Conservation (phyloP, 2,797 vertebrate genomes). For the Perodicticus potto region DNA sequence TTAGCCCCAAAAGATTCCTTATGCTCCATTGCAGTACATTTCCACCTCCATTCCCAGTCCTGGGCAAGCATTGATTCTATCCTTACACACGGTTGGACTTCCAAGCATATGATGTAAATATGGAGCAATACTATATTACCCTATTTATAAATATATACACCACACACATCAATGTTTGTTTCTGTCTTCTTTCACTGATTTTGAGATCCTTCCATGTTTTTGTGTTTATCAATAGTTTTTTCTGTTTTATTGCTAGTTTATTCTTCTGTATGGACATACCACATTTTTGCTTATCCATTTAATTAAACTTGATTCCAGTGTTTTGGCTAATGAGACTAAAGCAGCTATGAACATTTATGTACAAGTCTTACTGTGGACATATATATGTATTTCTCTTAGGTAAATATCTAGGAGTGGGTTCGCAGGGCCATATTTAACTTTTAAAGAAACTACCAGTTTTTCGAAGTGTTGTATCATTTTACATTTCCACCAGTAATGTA, state of each 20-base stretch:
- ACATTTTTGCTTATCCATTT: neutral
- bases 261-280: neutral
- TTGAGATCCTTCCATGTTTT: neutral
- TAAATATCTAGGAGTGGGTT: neutral
- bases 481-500: neutral
- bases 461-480: neutral
- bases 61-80: neutral
- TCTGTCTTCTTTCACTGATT: neutral
- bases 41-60: neutral
- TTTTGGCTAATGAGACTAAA: neutral
- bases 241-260: neutral
- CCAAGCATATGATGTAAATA: neutral
- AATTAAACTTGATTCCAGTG: neutral
- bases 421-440: neutral
- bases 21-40: neutral
- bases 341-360: neutral
- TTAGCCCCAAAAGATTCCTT: neutral
- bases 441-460: neutral
- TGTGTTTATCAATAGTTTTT: neutral
- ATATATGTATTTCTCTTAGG: neutral
- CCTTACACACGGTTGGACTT: neutral
- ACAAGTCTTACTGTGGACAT: neutral
- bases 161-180: no score
- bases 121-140: neutral
- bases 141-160: no score